These are phyloP conservation scores for Stictocephala bisonia DNA, from an alignment of 2,888 invertebrate species.

Conservation along the genomic window DNA sequence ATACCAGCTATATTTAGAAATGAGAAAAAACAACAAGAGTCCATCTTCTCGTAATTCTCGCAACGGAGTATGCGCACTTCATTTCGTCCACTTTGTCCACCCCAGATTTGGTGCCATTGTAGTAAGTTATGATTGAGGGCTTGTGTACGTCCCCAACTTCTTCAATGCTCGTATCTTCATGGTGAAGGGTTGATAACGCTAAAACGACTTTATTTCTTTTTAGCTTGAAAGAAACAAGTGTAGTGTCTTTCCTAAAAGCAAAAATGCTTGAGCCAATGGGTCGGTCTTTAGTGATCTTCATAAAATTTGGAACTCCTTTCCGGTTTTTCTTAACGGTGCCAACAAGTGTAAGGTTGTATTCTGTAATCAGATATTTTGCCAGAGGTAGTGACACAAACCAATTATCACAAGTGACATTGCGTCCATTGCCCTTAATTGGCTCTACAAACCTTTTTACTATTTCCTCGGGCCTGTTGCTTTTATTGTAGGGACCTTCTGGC, in stretches of 20 bases:
- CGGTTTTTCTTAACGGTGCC: slow-evolving; percentile 25
- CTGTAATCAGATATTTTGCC: slow-evolving; percentile 1
- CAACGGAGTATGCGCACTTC: too few relatives aligned
- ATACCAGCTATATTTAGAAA: slow-evolving; percentile 20
- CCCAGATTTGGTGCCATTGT: too few relatives aligned
- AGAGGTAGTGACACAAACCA: slow-evolving; percentile 17
- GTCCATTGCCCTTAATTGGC: slow-evolving; percentile 8
- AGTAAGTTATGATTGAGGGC: too few relatives aligned
- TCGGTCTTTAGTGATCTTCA: not conserved
- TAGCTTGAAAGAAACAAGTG: too few relatives aligned
- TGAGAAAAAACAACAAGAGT: not conserved
- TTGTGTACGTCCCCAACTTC: too few relatives aligned
- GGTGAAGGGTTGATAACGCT: too few relatives aligned
- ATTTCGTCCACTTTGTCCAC: too few relatives aligned
- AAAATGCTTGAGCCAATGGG: not conserved
- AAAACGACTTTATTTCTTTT: too few relatives aligned
- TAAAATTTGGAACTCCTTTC: slow-evolving; percentile 11
- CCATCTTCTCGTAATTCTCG: too few relatives aligned
- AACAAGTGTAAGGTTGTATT: not conserved
- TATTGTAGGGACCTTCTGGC: slow-evolving; percentile 19
- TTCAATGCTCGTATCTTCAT: too few relatives aligned
- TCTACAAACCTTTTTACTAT: slow-evolving; percentile 26
- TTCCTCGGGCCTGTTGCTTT: slow-evolving; percentile 9
- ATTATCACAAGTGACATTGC: slow-evolving; percentile 30
- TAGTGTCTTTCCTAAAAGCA: too few relatives aligned